Conservation (phyloP, 64 coral and sea anemone genomes). For the Dendronephthya gigantea region DNA sequence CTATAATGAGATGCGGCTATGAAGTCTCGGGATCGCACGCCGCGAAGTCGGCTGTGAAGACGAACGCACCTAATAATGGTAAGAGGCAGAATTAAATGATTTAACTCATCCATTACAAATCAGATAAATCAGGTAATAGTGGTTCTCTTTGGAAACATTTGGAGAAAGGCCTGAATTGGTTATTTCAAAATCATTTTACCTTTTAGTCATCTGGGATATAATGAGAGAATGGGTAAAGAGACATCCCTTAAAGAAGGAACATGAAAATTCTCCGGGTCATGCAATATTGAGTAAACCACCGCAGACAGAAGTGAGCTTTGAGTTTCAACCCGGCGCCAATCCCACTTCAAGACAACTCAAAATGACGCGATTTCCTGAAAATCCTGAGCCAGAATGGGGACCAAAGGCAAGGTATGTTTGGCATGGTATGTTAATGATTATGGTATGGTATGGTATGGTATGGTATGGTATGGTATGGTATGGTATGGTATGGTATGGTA, state of each 20-base stretch:
- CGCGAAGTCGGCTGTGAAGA: constrained; percentile 68
- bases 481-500: too few relatives aligned
- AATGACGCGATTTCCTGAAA: constrained; percentile 67
- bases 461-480: too few relatives aligned
- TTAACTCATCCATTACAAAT: too few relatives aligned
- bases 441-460: too few relatives aligned
- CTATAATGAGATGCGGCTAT: constrained; percentile 58
- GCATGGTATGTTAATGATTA: neutral
- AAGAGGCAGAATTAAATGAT: too few relatives aligned
- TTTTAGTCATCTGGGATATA: constrained; percentile 83
- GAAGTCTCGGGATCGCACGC: constrained; percentile 79
- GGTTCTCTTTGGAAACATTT: too few relatives aligned
- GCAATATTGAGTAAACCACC: constrained; percentile 61
- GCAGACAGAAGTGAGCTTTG: constrained; percentile 53
- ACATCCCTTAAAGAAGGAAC: constrained; percentile 65
- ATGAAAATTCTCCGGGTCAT: constrained; percentile 49
- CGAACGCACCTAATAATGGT: constrained; percentile 76
- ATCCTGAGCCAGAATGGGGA: constrained; percentile 92
- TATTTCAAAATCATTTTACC: too few relatives aligned
- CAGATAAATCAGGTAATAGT: too few relatives aligned
- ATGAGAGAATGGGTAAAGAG: constrained; percentile 86
- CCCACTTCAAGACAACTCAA: constrained; percentile 73
- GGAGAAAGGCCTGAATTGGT: too few relatives aligned
- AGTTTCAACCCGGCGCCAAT: constrained; percentile 56
- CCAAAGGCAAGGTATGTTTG: constrained; percentile 73